A percentile compares a stretch with the other conserved stretches of the same genome.
Evolutionary conservation across 2,113 vertebrate species (phyloP).

Genomic region (Labrus mixtus): DNA sequence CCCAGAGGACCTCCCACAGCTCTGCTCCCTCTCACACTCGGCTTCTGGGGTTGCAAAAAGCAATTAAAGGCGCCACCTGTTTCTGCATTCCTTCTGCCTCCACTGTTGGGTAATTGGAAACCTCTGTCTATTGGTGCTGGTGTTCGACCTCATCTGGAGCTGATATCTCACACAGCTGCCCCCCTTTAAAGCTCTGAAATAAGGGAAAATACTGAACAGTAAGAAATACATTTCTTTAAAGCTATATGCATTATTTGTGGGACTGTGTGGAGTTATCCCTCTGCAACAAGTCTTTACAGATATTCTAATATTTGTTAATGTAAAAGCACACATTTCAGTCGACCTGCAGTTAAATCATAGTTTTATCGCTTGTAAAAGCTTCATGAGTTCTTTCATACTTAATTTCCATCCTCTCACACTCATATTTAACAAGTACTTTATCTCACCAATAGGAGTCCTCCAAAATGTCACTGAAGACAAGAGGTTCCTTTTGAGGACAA

Average conservation of each 20-base stretch:
- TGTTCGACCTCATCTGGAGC: conserved; percentile 70
- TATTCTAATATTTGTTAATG: background rate
- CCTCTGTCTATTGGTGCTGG: conserved; percentile 72
- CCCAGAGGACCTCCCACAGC: conserved; percentile 61
- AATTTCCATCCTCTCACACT: background rate
- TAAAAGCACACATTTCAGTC: background rate
- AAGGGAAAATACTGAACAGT: conserved; percentile 35
- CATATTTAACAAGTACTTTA: background rate
- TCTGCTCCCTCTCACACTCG: conserved; percentile 55
- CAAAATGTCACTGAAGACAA: background rate
- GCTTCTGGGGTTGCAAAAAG: conserved; percentile 78
- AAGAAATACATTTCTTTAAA: background rate
- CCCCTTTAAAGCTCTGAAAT: conserved; percentile 43
- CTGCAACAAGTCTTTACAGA: background rate
- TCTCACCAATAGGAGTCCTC: background rate
- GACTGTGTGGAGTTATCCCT: background rate
- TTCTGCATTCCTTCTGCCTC: conserved; percentile 66
- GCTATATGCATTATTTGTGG: conserved; percentile 1
- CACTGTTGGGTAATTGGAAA: conserved; percentile 77
- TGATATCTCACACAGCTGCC: conserved; percentile 70
- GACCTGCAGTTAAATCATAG: background rate
- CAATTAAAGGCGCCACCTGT: conserved; percentile 84
- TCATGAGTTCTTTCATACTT: background rate
- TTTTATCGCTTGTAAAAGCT: conserved; percentile 4
- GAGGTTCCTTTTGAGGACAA: background rate